A percentile compares a stretch with the other conserved stretches of the same genome.
Conservation (phyloP, 1,140 invertebrate species). For the Euura lappo region DNA sequence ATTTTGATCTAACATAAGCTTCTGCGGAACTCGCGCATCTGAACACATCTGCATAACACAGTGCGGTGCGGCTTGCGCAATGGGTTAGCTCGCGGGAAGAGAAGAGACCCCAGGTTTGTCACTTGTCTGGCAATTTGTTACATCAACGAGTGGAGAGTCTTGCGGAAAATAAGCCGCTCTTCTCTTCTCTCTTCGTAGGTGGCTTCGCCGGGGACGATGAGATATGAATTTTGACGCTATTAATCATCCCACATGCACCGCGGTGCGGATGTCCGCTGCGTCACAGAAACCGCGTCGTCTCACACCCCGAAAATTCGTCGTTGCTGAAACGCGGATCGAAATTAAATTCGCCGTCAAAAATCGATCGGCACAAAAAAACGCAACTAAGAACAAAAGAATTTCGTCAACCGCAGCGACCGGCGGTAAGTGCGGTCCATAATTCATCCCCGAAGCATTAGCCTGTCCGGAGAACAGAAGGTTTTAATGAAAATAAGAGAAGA, state of each 20-base stretch:
- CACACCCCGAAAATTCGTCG: too few relatives aligned
- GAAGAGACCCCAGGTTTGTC: background rate
- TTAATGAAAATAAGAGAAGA: too few relatives aligned
- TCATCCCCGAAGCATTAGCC: too few relatives aligned
- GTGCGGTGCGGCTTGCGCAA: background rate
- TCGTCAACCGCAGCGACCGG: too few relatives aligned
- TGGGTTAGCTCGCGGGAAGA: background rate
- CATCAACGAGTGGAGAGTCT: background rate
- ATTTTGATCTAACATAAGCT: background rate
- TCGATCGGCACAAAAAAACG: too few relatives aligned
- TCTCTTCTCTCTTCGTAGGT: background rate
- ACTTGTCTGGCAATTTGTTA: slow-evolving; percentile 7
- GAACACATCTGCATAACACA: background rate
- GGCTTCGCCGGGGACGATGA: background rate
- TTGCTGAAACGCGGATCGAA: too few relatives aligned
- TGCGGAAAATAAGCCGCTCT: background rate
- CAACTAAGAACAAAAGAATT: too few relatives aligned
- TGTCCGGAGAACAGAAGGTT: too few relatives aligned
- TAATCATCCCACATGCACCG: background rate
- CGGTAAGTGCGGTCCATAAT: too few relatives aligned
- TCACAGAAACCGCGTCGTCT: too few relatives aligned
- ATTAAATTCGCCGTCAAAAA: too few relatives aligned
- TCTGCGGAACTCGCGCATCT: background rate
- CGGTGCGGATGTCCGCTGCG: too few relatives aligned
- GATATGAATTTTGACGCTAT: background rate